A percentile compares a stretch with the other conserved stretches of the same genome.
Evolutionary conservation across 1,140 invertebrate species (phyloP).

Genomic region (Papilio helenus): DNA sequence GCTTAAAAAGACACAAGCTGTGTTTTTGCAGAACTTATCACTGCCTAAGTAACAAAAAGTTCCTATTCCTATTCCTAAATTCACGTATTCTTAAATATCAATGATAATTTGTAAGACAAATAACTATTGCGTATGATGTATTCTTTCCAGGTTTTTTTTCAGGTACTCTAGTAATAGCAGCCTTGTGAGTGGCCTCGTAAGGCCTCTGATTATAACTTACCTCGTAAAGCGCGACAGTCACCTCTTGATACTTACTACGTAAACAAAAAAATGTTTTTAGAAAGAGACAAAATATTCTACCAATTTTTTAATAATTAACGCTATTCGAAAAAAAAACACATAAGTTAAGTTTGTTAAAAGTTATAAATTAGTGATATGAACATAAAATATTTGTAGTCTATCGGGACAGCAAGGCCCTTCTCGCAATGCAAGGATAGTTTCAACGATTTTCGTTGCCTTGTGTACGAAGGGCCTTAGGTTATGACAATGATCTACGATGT

Average conservation of each 20-base stretch:
- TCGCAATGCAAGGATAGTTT: too few species aligned
- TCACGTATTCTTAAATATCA: background rate
- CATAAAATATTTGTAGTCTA: too few species aligned
- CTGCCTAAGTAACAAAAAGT: background rate
- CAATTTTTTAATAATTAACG: too few species aligned
- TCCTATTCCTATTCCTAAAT: background rate
- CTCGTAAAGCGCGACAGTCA: constrained; percentile 46
- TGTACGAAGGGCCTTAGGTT: too few species aligned
- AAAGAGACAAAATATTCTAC: too few species aligned
- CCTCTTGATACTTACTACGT: constrained; percentile 60
- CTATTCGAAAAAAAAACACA: too few species aligned
- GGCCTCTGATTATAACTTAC: constrained; percentile 72
- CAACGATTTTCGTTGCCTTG: too few species aligned
- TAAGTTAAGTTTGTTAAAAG: too few species aligned
- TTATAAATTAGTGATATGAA: too few species aligned
- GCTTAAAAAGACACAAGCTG: background rate
- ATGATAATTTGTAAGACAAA: constrained; percentile 46
- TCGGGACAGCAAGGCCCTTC: too few species aligned
- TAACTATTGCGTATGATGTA: constrained; percentile 44
- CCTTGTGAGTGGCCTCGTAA: constrained; percentile 73
- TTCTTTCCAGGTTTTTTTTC: constrained; percentile 47
- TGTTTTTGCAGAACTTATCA: background rate
- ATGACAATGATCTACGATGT: too few species aligned
- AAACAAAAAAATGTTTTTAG: background rate
- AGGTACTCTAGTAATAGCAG: constrained; percentile 57